Evolutionary conservation across 2,113 vertebrate species (phyloP), one percentile per base, ranked within the genome.

Genomic region (Mirounga angustirostris): DNA sequence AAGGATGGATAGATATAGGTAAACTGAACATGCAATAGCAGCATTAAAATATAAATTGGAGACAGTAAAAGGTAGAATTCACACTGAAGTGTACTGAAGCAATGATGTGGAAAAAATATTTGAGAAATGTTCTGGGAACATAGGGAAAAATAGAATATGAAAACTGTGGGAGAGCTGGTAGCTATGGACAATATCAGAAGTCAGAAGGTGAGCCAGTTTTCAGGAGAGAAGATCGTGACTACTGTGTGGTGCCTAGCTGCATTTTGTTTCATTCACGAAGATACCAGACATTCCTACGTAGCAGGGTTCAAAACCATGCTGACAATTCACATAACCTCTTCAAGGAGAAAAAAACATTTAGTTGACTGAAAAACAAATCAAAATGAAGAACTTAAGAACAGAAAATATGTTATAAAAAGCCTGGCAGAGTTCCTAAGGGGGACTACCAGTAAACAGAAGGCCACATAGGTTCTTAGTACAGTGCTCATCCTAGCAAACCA

Each of bases 331-430:
- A n/a, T 85, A 74, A 74, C 36, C 46, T 85, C 14, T 87, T 78
- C 46, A 46, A 46, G 46, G 16, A 67, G 61, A 50, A 85, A 19
- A 43, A 43, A 18, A 90, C 82, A 85, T 74, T 83, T 73, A 52
- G 50, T 54, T 36, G 61, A 90, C 84, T 83, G 46, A 91, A 95
- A 95, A 76, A 65, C 59, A 93, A 92, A 76, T 89, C n/a, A 46
- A 81, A 88, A 56, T 79, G 54, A 96, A 76, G 78, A 85, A 85
- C 9, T 91, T 94, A 56, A 84, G 54, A 74, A 58, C 52, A 59
- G 78, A 65, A 50, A 18, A 12, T 56, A 13, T 96, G 16, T 69
- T 63, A 4, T 4, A 40, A 65, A 92, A 88, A 80, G 24, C 5
- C 86, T 81, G 69, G 46, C 30, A 78, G 54, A 76, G 36, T 93